These are phyloP conservation scores for Sphecodes monilicornis DNA, from an alignment of 2,888 invertebrate species.

Conservation along the genomic window DNA sequence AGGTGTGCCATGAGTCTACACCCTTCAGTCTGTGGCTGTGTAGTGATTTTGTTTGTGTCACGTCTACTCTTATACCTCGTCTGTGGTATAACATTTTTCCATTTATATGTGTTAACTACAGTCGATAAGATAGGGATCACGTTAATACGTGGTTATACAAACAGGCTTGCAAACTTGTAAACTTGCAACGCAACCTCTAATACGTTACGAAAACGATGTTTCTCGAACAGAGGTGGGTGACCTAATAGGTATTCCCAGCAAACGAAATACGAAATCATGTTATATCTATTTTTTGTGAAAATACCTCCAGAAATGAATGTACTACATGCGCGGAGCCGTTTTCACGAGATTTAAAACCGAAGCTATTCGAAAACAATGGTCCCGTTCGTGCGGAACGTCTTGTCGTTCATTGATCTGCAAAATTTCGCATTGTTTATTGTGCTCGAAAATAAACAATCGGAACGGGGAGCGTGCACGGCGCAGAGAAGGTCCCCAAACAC, in stretches of 20 bases:
- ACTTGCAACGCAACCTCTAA: not conserved
- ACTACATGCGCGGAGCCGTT: not conserved
- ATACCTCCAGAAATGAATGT: not conserved
- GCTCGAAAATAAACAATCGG: constrained; percentile 50
- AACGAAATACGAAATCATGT: constrained; percentile 42
- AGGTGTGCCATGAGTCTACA: too few relatives aligned
- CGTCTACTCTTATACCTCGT: too few relatives aligned
- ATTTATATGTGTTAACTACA: not conserved
- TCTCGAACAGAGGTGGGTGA: constrained; percentile 42
- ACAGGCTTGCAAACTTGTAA: constrained; percentile 12
- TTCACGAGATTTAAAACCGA: not conserved
- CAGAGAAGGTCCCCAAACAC: constrained; percentile 58
- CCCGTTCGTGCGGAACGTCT: not conserved
- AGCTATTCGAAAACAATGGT: not conserved
- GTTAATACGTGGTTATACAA: not conserved
- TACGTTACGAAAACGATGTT: constrained; percentile 27
- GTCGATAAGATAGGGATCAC: not conserved
- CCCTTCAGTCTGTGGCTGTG: too few relatives aligned
- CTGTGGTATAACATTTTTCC: too few relatives aligned
- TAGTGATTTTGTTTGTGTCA: too few relatives aligned
- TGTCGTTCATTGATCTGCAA: not conserved
- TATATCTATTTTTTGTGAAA: constrained; percentile 38
- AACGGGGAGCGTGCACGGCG: constrained; percentile 44
- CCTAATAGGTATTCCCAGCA: constrained; percentile 53
- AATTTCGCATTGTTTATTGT: constrained; percentile 46